Conservation (phyloP, 2,888 invertebrate genomes). For the Salpingus planirostris region DNA sequence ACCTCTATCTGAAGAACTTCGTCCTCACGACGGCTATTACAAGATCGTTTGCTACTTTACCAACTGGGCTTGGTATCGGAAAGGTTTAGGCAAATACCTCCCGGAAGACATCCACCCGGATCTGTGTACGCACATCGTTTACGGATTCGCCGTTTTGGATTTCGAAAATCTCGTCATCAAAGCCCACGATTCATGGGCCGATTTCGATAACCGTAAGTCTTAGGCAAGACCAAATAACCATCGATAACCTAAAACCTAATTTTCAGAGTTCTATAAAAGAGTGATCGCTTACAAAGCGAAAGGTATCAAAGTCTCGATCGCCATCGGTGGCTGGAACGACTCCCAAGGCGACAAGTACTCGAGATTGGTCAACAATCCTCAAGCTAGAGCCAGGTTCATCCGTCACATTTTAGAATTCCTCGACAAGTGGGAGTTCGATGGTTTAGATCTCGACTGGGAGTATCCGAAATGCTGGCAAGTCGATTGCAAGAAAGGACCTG, state of each 20-base stretch:
- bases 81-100: conserved; percentile 70
- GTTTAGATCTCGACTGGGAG: conserved; percentile 94
- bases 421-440: conserved; percentile 76
- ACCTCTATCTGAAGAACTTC: conserved; percentile 42
- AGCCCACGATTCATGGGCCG: conserved; percentile 86
- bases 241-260: conserved; percentile 5
- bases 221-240: neutral
- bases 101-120: conserved; percentile 81
- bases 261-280: conserved; percentile 71
- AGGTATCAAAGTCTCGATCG: conserved; percentile 77
- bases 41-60: conserved; percentile 88
- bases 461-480: conserved; percentile 89
- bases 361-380: conserved; percentile 66
- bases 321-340: conserved; percentile 94
- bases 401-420: conserved; percentile 67
- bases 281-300: conserved; percentile 69
- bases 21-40: conserved; percentile 54
- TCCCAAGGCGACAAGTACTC: conserved; percentile 87
- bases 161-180: conserved; percentile 67
- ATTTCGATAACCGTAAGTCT: conserved; percentile 71
- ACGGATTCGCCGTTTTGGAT: conserved; percentile 88
- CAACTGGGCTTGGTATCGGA: conserved; percentile 89
- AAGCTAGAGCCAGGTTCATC: conserved; percentile 65
- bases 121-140: conserved; percentile 86
- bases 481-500: conserved; percentile 75